phyloP scores from a whole-genome alignment of 23 tunicate genomes.

The Trididemnum nubilum region DNA sequence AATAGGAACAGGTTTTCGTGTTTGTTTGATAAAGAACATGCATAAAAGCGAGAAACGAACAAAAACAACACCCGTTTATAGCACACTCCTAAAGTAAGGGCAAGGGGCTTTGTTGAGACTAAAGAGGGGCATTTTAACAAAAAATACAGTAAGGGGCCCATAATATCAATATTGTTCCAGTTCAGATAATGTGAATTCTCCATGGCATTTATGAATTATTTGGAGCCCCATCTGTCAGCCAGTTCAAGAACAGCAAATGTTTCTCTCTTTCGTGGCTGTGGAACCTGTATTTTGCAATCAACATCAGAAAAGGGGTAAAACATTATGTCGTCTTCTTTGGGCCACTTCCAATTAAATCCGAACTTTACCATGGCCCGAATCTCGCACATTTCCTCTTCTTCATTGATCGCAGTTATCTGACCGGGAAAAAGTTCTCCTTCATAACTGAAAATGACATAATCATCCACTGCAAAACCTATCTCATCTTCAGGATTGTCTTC shows the following conservation, averaged over 20 bases:
- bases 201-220: neutral
- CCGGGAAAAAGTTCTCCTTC: slow-evolving; percentile 10
- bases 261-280: neutral
- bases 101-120: no score
- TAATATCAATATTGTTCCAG: no score
- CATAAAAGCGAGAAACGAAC: no score
- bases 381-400: neutral
- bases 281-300: neutral
- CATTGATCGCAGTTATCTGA: neutral
- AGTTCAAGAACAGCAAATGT: slow-evolving; percentile 1
- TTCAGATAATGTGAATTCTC: no score
- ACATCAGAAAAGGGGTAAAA: neutral
- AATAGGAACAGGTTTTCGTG: neutral
- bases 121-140: no score
- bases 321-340: neutral
- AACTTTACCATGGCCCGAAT: neutral
- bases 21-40: no score
- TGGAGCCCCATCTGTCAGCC: neutral
- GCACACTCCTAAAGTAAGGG: no score
- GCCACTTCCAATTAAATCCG: slow-evolving; percentile 13
- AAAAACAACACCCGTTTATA: no score
- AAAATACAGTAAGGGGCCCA: no score
- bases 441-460: neutral
- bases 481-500: neutral
- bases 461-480: neutral